Evolutionary conservation across 2,113 vertebrate genomes (phyloP), one percentile per base, ranked within the genome.

Genomic region (Cyanoramphus novaezelandiae): DNA sequence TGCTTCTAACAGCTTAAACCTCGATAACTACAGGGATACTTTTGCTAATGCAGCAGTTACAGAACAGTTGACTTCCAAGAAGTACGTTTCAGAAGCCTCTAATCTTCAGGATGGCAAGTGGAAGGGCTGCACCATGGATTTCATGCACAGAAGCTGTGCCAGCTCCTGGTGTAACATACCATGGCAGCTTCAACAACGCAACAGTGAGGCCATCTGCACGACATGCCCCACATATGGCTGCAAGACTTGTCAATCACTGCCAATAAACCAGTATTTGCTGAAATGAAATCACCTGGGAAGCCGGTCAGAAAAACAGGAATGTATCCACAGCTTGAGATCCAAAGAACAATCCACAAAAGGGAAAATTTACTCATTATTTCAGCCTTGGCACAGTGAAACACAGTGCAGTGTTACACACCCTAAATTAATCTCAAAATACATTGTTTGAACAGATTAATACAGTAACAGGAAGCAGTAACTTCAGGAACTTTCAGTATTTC

Each of bases 201-300:
- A 7, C 78, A 37, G 49, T 1, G 11, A 4, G 1, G 57, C 5
- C 21, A 18, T 15, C 39, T 63, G 29, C 10, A 44, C n/a, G 33
- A 29, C 12, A 7, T 6, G 47, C 33, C 37, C 17, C 47, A 29
- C 25, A 17, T 2, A 0, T 5, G 23, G 28, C 50, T 10, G 17
- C 28, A 25, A 13, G n/a, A 33, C 21, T 39, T 28, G 25, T 23
- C 27, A 11, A 7, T 27, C 1, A 1, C 24, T 44, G 24, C 15
- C 31, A 39, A 21, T 12, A 49, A 24, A 63, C 4, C 25, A 59
- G 16, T n/a, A 29, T 59, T 52, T 17, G 3, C 28, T 17, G 13
- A 67, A 19, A 17, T 29, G 3, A 70, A 39, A 52, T 7, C 24
- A 52, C 25, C 52, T 17, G 39, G 47, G n/a, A 52, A 59, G 59